phyloP scores from a whole-genome alignment of 2,797 vertebrate genomes.

The Gallinago nigripennis region DNA sequence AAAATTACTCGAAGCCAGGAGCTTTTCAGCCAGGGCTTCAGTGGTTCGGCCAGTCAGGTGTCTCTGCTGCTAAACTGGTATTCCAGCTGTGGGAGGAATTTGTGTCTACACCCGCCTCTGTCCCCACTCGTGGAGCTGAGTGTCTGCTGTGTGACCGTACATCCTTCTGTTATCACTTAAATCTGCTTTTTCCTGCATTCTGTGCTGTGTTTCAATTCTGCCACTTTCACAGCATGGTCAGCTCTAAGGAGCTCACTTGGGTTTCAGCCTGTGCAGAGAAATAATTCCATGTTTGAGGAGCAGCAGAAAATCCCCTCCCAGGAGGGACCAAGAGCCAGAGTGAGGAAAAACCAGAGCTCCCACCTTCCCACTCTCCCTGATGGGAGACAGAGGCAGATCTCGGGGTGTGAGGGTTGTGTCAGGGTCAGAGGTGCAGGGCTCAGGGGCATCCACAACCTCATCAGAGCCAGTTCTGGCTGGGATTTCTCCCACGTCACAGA shows the following conservation, averaged over 20 bases:
- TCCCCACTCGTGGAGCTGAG: neutral
- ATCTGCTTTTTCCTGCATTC: neutral
- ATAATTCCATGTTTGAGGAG: neutral
- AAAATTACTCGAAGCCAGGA: neutral
- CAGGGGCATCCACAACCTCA: fast-evolving
- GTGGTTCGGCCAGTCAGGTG: neutral
- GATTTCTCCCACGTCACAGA: neutral
- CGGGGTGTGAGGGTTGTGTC: fast-evolving
- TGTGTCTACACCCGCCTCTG: neutral
- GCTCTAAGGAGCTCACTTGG: neutral
- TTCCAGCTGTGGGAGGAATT: neutral
- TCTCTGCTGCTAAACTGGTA: neutral
- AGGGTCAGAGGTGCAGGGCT: neutral
- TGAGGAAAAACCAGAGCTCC: neutral
- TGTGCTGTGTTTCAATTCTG: neutral
- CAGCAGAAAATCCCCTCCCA: neutral
- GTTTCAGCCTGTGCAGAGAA: neutral
- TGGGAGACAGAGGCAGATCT: neutral
- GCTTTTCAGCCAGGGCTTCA: neutral
- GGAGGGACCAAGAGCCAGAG: neutral
- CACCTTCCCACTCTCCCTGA: neutral
- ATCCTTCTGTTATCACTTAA: neutral
- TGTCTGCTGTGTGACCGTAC: neutral
- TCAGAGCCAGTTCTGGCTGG: neutral
- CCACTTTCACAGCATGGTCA: neutral